Conservation (phyloP, 2,888 invertebrate species). For the Dusona sp. region DNA sequence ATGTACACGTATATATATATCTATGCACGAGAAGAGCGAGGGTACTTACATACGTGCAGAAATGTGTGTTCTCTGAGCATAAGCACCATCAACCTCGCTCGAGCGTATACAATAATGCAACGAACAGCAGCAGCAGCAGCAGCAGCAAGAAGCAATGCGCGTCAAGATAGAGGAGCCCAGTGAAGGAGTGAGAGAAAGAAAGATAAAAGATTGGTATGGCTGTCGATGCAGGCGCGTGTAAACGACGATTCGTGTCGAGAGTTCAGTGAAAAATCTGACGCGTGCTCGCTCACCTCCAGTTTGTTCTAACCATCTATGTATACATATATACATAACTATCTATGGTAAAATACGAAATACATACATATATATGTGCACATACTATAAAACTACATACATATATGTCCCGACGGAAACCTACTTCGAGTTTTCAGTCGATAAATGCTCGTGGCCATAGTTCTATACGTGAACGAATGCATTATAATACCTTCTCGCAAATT, state of each 20-base stretch:
- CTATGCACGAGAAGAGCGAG: constrained; percentile 14
- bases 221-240: constrained; percentile 73
- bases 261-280: constrained; percentile 75
- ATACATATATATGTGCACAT: neutral
- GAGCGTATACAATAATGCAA: constrained; percentile 50
- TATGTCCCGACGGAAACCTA: constrained; percentile 52
- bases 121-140: constrained; percentile 36
- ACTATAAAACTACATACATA: constrained; percentile 8
- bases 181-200: neutral
- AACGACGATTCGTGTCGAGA: constrained; percentile 77
- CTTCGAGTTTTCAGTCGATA: constrained; percentile 60
- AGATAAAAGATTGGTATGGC: constrained; percentile 57
- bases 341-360: neutral
- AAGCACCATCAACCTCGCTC: constrained; percentile 44
- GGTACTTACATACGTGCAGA: constrained; percentile 60
- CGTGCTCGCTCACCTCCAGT: constrained; percentile 66
- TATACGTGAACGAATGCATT: constrained; percentile 55
- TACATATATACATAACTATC: neutral
- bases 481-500: constrained; percentile 25
- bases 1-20: neutral
- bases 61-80: constrained; percentile 58
- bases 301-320: neutral
- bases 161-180: constrained; percentile 22
- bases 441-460: constrained; percentile 40
- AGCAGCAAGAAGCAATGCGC: constrained; percentile 41